Evolutionary conservation across 2,888 invertebrate genomes (phyloP).

Genomic region (Cataglyphis rosenhaueri): DNA sequence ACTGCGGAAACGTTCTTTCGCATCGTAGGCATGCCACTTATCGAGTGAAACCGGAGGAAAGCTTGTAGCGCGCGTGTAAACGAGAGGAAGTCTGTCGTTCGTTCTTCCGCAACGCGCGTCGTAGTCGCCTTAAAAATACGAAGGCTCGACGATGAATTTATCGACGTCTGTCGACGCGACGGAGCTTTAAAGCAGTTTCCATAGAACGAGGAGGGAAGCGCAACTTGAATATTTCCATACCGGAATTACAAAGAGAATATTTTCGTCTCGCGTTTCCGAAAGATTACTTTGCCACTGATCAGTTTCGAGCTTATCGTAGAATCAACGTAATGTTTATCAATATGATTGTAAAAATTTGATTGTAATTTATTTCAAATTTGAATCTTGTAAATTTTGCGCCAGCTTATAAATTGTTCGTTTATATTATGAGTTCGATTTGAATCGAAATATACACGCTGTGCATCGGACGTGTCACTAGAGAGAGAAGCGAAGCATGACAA

Average conservation of each 20-base stretch:
- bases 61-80: background rate
- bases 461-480: constrained; percentile 12
- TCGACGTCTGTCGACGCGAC: constrained; percentile 48
- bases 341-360: background rate
- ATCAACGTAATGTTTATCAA: background rate
- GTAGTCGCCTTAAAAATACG: constrained; percentile 33
- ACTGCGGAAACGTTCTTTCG: constrained; percentile 55
- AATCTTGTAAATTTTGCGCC: background rate
- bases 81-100: constrained; percentile 5
- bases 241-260: constrained; percentile 5
- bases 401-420: background rate
- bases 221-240: constrained; percentile 24
- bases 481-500: constrained; percentile 34
- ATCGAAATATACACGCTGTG: background rate
- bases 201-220: background rate
- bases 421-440: background rate
- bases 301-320: background rate
- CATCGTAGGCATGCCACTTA: constrained; percentile 60
- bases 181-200: constrained; percentile 12
- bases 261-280: background rate
- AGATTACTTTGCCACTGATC: background rate
- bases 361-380: background rate
- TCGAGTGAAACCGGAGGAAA: constrained; percentile 13
- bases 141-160: constrained; percentile 46
- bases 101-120: background rate